These are phyloP conservation scores for Bradysia coprophila DNA, from an alignment of 1,140 invertebrate genomes.

Conservation along the genomic window DNA sequence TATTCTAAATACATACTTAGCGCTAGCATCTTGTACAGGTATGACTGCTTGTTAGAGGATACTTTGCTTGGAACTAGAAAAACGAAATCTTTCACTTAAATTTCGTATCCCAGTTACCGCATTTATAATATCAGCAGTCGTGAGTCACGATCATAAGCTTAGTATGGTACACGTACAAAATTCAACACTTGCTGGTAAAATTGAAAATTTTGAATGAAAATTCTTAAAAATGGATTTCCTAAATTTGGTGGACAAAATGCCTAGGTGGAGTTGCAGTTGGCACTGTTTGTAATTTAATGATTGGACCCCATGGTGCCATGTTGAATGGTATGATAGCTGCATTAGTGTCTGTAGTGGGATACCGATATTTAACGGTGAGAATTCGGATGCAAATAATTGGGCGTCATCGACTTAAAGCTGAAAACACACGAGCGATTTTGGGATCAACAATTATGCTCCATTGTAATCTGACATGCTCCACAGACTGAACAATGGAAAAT, in stretches of 20 bases:
- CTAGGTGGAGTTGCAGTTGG: constrained; percentile 27
- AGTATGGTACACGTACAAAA: constrained; percentile 86
- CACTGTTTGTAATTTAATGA: constrained; percentile 55
- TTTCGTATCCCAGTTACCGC: constrained; percentile 57
- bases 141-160: constrained; percentile 63
- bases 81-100: background rate
- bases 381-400: too few relatives aligned
- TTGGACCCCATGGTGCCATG: constrained; percentile 72
- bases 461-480: too few relatives aligned
- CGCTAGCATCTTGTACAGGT: constrained; percentile 56
- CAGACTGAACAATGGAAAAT: too few relatives aligned
- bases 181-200: constrained; percentile 70
- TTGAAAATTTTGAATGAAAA: too few relatives aligned
- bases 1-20: constrained; percentile 83
- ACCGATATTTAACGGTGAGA: constrained; percentile 66
- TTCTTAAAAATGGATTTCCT: constrained; percentile 41
- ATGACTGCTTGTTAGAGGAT: constrained; percentile 10
- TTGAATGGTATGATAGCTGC: constrained; percentile 66
- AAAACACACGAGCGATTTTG: too few relatives aligned
- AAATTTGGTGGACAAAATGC: too few relatives aligned
- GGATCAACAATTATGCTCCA: too few relatives aligned
- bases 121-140: constrained; percentile 63
- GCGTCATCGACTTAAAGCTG: too few relatives aligned
- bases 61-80: too few relatives aligned
- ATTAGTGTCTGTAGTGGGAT: constrained; percentile 68